Base-by-base conservation (phyloP, 2,113 vertebrate genomes). In the Cynocephalus volans region DNA sequence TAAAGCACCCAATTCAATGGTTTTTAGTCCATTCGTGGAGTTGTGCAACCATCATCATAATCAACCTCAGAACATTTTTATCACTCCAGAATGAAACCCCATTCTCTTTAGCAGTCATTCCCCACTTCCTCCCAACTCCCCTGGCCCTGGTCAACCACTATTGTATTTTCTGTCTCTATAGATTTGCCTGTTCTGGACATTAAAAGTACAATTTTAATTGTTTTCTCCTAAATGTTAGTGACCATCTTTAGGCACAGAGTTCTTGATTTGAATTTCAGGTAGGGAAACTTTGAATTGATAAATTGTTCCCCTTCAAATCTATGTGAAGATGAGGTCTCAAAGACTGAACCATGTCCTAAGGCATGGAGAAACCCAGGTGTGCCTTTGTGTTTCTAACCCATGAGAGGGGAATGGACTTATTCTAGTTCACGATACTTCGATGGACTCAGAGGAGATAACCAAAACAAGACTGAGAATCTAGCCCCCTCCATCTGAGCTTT, bases 201-300 rank as follows among this genome's bases (percentile, higher is more conserved):
- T n/a, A 72, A 65, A 93, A 69, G 58, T 83, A 5, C 45, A 70
- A 0, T 85, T 86, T 70, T 73, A 93, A 19, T 73, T 15, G 28
- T 91, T 69, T 95, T 94, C 6, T 72, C 14, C 15, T 60, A 65
- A 60, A 18, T 93, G n/a, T 14, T 76, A 11, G 18, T 73, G 54
- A 45, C 24, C 81, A 91, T 21, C 77, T 96, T 75, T 41, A 95
- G 82, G 50, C 5, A 91, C 23, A 60, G 9, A 62, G 18, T 90
- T 97, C 72, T 70, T 94, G 70, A 45, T 79, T 82, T 65, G 90
- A 72, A 80, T 85, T 94, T 95, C 33, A 79, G 12, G 28, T 92
- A 45, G 76, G 33, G 52, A 70, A 83, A 79, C 56, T 60, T 69
- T 45, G 75, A 90, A 79, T 83, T 33, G 21, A 19, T 65, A 81